A percentile compares a stretch with the other conserved stretches of the same genome.
Conservation (phyloP, 2,797 vertebrate genomes). For the Labeo calbasu region DNA sequence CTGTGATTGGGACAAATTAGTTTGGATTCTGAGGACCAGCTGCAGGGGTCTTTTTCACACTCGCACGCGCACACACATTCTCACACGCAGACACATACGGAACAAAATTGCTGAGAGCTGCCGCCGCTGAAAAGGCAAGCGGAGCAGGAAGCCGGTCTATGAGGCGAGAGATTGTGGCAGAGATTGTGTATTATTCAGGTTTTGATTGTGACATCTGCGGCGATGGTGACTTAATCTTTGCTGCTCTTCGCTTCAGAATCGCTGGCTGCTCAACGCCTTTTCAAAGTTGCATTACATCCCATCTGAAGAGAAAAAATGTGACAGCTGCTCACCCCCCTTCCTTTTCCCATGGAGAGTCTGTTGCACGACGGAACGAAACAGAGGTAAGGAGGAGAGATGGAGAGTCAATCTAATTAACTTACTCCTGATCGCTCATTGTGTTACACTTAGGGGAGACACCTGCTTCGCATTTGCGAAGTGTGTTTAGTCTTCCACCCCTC, state of each 20-base stretch:
- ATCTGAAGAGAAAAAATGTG: conserved; percentile 75
- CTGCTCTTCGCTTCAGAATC: conserved; percentile 67
- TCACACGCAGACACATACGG: not conserved
- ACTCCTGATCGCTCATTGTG: conserved; percentile 49
- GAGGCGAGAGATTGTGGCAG: conserved; percentile 64
- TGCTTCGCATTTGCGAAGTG: conserved; percentile 8
- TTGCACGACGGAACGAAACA: conserved; percentile 44
- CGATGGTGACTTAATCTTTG: conserved; percentile 57
- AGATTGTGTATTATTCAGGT: conserved; percentile 76
- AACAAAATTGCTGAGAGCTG: conserved; percentile 48
- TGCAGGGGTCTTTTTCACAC: conserved; percentile 64
- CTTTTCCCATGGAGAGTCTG: conserved; percentile 67
- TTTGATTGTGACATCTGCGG: conserved; percentile 81
- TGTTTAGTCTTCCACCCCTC: conserved; percentile 13
- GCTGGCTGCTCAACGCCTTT: conserved; percentile 74
- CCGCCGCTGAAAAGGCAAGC: conserved; percentile 44
- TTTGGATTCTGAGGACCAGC: conserved; percentile 70
- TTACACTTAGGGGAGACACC: conserved; percentile 27
- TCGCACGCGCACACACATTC: conserved; percentile 18
- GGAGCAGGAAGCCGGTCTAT: conserved; percentile 53
- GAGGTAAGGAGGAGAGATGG: conserved; percentile 42
- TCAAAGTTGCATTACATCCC: conserved; percentile 76
- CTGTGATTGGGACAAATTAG: conserved; percentile 76
- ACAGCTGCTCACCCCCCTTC: conserved; percentile 68
- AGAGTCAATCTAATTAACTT: conserved; percentile 53